Conservation (phyloP, 1,140 invertebrate species). For the Zaprionus nigranus region DNA sequence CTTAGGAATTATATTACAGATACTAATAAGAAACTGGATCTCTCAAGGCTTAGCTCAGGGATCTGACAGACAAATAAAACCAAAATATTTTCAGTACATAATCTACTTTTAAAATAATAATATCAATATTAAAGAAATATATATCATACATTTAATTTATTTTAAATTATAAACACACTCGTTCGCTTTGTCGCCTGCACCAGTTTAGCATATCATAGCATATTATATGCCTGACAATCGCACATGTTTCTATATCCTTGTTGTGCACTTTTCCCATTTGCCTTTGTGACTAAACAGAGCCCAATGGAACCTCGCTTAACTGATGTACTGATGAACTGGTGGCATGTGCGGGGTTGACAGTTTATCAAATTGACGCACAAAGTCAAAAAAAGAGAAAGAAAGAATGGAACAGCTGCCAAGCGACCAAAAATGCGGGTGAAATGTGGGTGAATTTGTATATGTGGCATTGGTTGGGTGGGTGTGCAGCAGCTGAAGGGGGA, state of each 20-base stretch:
- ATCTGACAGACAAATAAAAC: too few species aligned
- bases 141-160: neutral
- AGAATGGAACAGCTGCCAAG: conserved; percentile 33
- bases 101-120: too few species aligned
- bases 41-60: too few species aligned
- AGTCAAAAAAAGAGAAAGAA: conserved; percentile 39
- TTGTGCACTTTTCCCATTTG: conserved; percentile 15
- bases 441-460: neutral
- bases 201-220: neutral
- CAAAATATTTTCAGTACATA: too few species aligned
- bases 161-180: neutral
- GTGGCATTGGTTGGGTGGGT: neutral
- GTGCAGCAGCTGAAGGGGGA: neutral
- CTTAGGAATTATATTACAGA: too few species aligned
- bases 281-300: conserved; percentile 19
- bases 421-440: conserved; percentile 27
- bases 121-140: too few species aligned
- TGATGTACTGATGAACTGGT: conserved; percentile 33
- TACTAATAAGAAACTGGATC: too few species aligned
- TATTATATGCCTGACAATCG: conserved; percentile 11
- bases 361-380: conserved; percentile 68
- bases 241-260: conserved; percentile 17
- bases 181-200: conserved; percentile 22
- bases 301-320: neutral
- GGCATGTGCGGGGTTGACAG: conserved; percentile 51